Percentiles rank a stretch among this genome's conserved stretches.
Evolutionary conservation across 2,888 invertebrate genomes (phyloP).

Genomic region (Eupeodes luniger): DNA sequence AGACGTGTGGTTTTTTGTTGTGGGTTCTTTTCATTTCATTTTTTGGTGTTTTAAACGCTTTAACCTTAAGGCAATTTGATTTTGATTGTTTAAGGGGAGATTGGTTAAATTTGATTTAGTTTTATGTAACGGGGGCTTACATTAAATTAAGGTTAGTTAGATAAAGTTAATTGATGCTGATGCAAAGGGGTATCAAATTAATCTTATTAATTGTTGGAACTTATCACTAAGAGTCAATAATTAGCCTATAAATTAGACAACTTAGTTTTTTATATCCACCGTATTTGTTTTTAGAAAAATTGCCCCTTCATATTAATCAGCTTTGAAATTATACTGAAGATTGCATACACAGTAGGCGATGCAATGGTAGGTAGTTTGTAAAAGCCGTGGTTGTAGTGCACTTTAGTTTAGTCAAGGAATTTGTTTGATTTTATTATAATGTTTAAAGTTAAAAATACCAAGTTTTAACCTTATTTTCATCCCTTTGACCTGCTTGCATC

Average conservation of each 20-base stretch:
- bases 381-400: no score
- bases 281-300: no score
- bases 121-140: conserved; percentile 40
- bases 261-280: no score
- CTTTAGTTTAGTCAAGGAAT: no score
- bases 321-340: no score
- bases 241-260: neutral
- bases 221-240: conserved; percentile 22
- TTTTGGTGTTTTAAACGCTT: conserved; percentile 66
- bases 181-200: conserved; percentile 26
- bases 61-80: conserved; percentile 62
- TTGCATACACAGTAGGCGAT: no score
- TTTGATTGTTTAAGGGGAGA: conserved; percentile 48
- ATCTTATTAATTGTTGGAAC: conserved; percentile 41
- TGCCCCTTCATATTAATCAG: no score
- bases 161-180: neutral
- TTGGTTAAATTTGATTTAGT: conserved; percentile 63
- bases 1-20: conserved; percentile 21
- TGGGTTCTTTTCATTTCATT: conserved; percentile 27
- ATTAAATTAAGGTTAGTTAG: conserved; percentile 15
- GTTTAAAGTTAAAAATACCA: no score
- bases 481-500: no score
- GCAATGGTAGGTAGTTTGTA: no score
- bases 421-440: no score
- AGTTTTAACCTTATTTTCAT: no score